phyloP scores from a whole-genome alignment of 2,113 vertebrate genomes.

The Hystrix brachyura region DNA sequence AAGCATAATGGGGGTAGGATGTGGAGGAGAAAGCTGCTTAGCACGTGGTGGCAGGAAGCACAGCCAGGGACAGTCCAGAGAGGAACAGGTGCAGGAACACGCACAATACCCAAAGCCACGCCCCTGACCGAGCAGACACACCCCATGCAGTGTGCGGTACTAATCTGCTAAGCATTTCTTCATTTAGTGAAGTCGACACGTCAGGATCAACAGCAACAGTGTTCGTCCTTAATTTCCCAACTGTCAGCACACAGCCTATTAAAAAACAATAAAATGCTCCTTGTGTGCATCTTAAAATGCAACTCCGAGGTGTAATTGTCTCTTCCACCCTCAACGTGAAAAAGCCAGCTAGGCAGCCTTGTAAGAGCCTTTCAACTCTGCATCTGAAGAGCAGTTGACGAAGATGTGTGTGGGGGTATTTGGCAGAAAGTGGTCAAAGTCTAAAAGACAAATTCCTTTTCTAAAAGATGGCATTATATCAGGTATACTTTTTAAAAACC shows the following conservation, averaged over 20 bases:
- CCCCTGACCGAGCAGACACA: background rate
- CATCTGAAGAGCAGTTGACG: background rate
- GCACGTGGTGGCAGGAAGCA: background rate
- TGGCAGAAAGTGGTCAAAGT: background rate
- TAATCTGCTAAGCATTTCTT: background rate
- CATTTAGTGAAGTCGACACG: background rate
- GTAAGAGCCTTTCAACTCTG: background rate
- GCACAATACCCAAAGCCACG: background rate
- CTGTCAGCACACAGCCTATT: background rate
- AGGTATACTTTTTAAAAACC: background rate
- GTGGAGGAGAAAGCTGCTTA: background rate
- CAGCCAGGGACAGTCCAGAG: background rate
- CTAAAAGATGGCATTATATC: background rate
- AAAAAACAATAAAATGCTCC: background rate
- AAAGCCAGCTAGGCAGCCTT: background rate
- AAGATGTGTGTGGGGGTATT: background rate
- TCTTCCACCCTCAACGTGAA: background rate
- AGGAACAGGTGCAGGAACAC: background rate
- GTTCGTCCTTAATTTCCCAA: background rate
- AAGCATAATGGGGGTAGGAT: background rate
- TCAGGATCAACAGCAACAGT: background rate
- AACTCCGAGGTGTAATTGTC: background rate
- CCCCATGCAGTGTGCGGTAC: background rate
- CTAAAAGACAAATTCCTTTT: background rate
- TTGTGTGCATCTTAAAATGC: background rate